phyloP scores from a whole-genome alignment of 2,113 vertebrate genomes.

The Paradoxurus hermaphroditus region DNA sequence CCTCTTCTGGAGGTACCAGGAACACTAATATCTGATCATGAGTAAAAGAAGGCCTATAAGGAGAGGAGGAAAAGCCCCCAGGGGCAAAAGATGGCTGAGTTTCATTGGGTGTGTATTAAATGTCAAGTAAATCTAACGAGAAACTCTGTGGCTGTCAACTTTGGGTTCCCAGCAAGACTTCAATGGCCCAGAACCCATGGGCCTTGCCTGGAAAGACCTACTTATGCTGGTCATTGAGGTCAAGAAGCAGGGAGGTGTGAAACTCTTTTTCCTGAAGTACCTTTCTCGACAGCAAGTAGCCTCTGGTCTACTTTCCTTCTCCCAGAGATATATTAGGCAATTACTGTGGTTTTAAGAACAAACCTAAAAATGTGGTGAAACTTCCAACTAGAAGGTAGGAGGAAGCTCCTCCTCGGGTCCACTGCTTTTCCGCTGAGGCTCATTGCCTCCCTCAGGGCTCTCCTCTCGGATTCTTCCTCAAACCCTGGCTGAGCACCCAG shows the following conservation, averaged over 20 bases:
- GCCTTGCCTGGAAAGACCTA: neutral
- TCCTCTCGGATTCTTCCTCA: neutral
- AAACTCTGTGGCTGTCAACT: neutral
- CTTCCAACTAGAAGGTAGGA: neutral
- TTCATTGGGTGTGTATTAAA: conserved; percentile 52
- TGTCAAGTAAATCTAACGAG: conserved; percentile 54
- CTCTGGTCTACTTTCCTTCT: neutral
- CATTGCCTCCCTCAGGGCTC: neutral
- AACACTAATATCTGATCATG: neutral
- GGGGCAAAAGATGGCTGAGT: conserved; percentile 20
- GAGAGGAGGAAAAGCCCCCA: neutral
- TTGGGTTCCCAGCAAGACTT: neutral
- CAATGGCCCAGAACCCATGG: neutral
- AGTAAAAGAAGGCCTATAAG: neutral
- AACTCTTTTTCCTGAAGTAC: neutral
- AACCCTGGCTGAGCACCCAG: neutral
- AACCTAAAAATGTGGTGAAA: neutral
- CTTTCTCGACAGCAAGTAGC: neutral
- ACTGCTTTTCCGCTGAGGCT: neutral
- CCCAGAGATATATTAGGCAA: neutral
- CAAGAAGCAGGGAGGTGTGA: neutral
- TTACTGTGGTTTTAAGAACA: neutral
- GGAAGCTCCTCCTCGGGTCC: neutral
- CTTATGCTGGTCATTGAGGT: neutral
- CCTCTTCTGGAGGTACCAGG: neutral